Evolutionary conservation across 2,113 vertebrate species (phyloP).

Genomic region (Pelobates fuscus): DNA sequence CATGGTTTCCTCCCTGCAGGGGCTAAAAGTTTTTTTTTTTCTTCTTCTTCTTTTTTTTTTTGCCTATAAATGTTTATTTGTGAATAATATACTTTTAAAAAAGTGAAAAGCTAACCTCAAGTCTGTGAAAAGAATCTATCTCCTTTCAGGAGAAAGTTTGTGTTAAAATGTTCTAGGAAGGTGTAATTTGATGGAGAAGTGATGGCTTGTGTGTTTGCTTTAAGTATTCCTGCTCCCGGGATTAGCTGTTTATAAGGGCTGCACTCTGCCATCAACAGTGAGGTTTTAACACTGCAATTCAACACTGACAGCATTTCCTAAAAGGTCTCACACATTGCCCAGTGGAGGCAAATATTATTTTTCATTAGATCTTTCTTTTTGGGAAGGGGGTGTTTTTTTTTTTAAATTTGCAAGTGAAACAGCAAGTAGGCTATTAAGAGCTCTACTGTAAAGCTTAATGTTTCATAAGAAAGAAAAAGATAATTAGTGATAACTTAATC

Average conservation of each 20-base stretch:
- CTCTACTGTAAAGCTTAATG: background rate
- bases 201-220: conserved; percentile 78
- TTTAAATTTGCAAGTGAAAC: conserved; percentile 12
- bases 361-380: conserved; percentile 48
- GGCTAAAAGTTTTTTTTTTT: conserved; percentile 64
- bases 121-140: conserved; percentile 76
- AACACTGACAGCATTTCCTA: conserved; percentile 73
- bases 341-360: conserved; percentile 40
- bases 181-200: conserved; percentile 76
- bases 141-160: conserved; percentile 75
- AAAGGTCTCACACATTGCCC: conserved; percentile 51
- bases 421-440: conserved; percentile 2
- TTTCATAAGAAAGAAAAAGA: background rate
- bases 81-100: conserved; percentile 75
- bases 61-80: conserved; percentile 82
- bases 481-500: no score
- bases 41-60: conserved; percentile 54
- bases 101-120: conserved; percentile 73
- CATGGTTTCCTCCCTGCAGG: conserved; percentile 73
- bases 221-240: conserved; percentile 71
- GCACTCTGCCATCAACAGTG: conserved; percentile 64
- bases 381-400: conserved; percentile 1
- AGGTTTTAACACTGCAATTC: conserved; percentile 70
- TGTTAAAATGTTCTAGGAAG: conserved; percentile 73
- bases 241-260: conserved; percentile 70